Base-by-base conservation (phyloP, 2,797 vertebrate genomes). In the Acanthopagrus latus region DNA sequence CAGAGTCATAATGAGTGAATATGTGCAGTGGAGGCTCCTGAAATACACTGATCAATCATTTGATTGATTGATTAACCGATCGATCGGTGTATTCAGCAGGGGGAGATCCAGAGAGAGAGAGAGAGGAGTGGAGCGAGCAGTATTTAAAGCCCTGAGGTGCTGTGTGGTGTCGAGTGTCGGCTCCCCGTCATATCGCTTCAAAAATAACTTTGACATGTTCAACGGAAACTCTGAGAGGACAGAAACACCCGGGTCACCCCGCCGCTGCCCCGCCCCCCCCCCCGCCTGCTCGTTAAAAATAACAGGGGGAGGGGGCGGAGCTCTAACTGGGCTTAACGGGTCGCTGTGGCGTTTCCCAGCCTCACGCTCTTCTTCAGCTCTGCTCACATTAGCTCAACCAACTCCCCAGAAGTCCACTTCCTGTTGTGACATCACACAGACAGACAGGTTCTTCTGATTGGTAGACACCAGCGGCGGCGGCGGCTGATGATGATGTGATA, bases 171-270 rank as follows among this genome's bases (percentile, higher is more conserved):
- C 69, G 1, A 60, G 89, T 89, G 78, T 86, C 75, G 1, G 3
- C 59, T 83, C 23, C 17, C 27, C 78, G 41, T 85, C 88, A 50
- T 33, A 8, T 78, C 71, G 0, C 64, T 43, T 75, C 64, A 76
- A 82, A 90, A 90, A 90, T 91, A 89, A 71, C 82, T 86, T n/a
- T 29, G 2, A 14, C 16, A 0, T 0, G 71, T 82, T 38, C 79
- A 81, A 47, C 46, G 81, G 84, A 88, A 89, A 84, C 78, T 88
- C 72, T 72, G 80, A 84, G 69, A 11, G 74, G 67, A 71, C 85
- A 82, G 56, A 81, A 55, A 67, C 66, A 51, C 71, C 75, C 56
- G 14, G 21, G 21, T 43, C 54, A 18, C 25, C 20, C 71, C 38
- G 65, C 54, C 54, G 63, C 50, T 29, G n/a, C 16, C 47, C 58